Evolutionary conservation across 2,888 invertebrate genomes (phyloP).

Genomic region (Heliconius cydno): DNA sequence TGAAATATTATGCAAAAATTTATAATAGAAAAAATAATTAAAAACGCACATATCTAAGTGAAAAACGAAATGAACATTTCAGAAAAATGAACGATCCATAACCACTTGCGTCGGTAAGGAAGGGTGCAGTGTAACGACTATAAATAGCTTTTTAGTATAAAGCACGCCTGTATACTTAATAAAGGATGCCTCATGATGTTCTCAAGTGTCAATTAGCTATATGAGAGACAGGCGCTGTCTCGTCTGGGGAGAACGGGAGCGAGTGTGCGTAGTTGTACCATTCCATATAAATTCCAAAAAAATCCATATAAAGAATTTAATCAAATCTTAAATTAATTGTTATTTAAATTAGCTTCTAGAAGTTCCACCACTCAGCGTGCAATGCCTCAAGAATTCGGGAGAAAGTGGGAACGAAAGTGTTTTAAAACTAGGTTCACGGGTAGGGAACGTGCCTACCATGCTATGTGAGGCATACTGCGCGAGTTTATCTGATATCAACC

Average conservation of each 20-base stretch:
- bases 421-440: no score
- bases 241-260: neutral
- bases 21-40: no score
- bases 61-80: neutral
- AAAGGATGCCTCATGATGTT: slow-evolving; percentile 21
- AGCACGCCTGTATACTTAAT: slow-evolving; percentile 28
- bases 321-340: no score
- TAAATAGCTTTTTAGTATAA: slow-evolving; percentile 34
- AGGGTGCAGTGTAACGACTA: slow-evolving; percentile 25
- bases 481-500: slow-evolving; percentile 29
- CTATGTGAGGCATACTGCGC: neutral
- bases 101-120: slow-evolving; percentile 1
- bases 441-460: no score
- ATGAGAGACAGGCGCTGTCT: slow-evolving; percentile 24
- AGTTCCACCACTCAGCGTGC: no score
- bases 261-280: neutral
- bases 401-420: no score
- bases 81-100: neutral
- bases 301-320: no score
- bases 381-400: no score
- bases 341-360: no score
- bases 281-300: no score
- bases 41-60: neutral
- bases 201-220: slow-evolving; percentile 26
- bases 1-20: no score